These are phyloP conservation scores for Xylocampa areola DNA, from an alignment of 2,888 invertebrate species.

Conservation along the genomic window DNA sequence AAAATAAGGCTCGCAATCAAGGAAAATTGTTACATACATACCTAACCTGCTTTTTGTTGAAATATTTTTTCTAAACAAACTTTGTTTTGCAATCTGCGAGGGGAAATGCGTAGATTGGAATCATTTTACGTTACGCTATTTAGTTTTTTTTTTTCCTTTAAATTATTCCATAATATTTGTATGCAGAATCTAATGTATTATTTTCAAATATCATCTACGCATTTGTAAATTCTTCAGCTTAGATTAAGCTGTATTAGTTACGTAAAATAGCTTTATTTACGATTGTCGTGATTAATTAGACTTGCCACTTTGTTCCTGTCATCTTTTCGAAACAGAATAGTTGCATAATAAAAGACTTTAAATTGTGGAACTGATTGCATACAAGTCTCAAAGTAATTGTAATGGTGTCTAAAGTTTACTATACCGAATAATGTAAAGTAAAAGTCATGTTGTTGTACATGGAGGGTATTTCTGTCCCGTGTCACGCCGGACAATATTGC, in stretches of 20 bases:
- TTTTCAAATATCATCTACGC: too few relatives aligned
- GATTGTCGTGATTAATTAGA: too few relatives aligned
- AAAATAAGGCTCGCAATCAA: conserved; percentile 28
- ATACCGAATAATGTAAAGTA: conserved; percentile 23
- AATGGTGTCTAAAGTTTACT: conserved; percentile 21
- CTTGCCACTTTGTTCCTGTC: too few relatives aligned
- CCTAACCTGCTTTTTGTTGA: conserved; percentile 4
- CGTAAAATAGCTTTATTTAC: too few relatives aligned
- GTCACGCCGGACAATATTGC: conserved; percentile 34
- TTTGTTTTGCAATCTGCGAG: conserved; percentile 30
- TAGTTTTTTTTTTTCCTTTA: background rate
- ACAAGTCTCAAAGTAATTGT: background rate
- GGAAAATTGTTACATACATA: conserved; percentile 21
- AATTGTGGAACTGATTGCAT: too few relatives aligned
- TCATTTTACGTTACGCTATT: conserved; percentile 1
- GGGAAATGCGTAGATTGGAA: conserved; percentile 11
- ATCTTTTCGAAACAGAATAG: too few relatives aligned
- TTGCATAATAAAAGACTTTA: too few relatives aligned
- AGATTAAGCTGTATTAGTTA: too few relatives aligned
- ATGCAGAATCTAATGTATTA: background rate
- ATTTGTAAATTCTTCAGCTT: too few relatives aligned
- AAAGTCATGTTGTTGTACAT: conserved; percentile 12
- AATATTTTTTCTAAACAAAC: conserved; percentile 10
- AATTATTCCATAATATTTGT: background rate
- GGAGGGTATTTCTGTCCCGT: conserved; percentile 12